Evolutionary conservation across 2,797 vertebrate genomes (phyloP), one percentile per base, ranked within the genome.

Genomic region (Potorous gilbertii): DNA sequence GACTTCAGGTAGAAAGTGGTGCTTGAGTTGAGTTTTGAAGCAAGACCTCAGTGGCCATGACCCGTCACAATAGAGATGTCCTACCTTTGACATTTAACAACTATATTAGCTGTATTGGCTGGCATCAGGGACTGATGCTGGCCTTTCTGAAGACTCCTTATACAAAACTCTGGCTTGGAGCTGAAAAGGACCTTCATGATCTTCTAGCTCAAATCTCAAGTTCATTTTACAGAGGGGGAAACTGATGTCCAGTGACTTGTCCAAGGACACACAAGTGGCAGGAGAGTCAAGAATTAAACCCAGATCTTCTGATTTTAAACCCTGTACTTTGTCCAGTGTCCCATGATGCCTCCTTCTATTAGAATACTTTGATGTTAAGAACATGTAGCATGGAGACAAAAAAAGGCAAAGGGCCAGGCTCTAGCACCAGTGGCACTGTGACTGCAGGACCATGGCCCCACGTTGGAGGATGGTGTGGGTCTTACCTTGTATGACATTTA

Each of bases 401-500:
- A 18, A 6, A 40, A 81, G n/a, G n/a, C 18, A 21, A 74, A n/a
- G 14, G 16, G 16, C 34, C 34, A 81, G 74, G n/a, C 6, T 81
- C 66, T 40, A 40, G 66, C 74, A 81, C n/a, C 74, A 81, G 46
- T 9, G 18, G 66, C 8, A 46, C n/a, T 40, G 40, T 9, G 2
- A 16, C 18, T 40, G 5, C n/a, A 8, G 18, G 66, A 46, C 10
- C 21, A 12, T 0, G 21, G 40, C 21, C 40, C 74, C 50, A 10
- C 9, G 1, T 1, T 46, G 74, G 40, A 11, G 34, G 40, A 50
- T 1, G 24, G 40, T 12, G 21, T 50, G 74, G 34, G 74, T 95
- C 94, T 97, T 99, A 99, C 99, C 99, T 99, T 99, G 99, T 98
- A 99, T 99, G 98, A 99, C 99, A 98, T 99, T 99, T 99, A 99